These are phyloP conservation scores for Lithophane socia DNA, from an alignment of 2,888 invertebrate species.

Conservation along the genomic window DNA sequence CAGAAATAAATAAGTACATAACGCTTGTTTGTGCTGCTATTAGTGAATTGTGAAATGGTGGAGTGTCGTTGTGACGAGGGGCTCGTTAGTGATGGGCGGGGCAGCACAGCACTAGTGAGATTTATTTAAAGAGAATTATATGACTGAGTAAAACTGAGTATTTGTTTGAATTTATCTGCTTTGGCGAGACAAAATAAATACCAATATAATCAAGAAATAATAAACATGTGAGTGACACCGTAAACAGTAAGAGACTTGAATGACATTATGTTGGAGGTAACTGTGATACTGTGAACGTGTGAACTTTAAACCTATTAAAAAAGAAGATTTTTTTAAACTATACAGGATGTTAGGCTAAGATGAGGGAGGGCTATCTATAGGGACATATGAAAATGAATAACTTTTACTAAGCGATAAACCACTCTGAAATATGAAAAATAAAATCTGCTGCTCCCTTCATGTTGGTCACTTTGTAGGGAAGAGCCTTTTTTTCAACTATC, in stretches of 20 bases:
- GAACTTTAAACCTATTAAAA: background rate
- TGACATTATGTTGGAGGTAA: background rate
- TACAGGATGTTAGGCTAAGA: background rate
- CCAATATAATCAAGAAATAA: background rate
- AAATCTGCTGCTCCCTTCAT: background rate
- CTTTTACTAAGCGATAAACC: too few relatives aligned
- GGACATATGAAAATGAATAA: too few relatives aligned
- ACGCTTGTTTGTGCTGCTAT: conserved; percentile 63
- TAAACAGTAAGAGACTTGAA: background rate
- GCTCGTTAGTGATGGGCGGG: conserved; percentile 82
- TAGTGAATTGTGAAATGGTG: conserved; percentile 71
- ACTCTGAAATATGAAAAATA: background rate
- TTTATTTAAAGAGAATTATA: conserved; percentile 44
- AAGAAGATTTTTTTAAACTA: background rate
- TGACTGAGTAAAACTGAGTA: background rate
- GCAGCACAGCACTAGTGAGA: conserved; percentile 41
- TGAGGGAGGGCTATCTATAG: background rate
- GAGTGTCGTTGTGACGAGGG: conserved; percentile 74
- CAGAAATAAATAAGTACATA: conserved; percentile 41
- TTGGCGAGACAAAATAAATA: background rate
- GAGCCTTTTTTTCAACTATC: background rate
- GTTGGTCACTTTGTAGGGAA: background rate
- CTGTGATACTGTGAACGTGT: too few relatives aligned
- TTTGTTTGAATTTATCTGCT: conserved; percentile 17
- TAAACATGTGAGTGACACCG: background rate